A percentile compares a stretch with the other conserved stretches of the same genome.
These are phyloP conservation scores for Pinna nobilis DNA, from an alignment of 1,140 invertebrate species.

Conservation along the genomic window DNA sequence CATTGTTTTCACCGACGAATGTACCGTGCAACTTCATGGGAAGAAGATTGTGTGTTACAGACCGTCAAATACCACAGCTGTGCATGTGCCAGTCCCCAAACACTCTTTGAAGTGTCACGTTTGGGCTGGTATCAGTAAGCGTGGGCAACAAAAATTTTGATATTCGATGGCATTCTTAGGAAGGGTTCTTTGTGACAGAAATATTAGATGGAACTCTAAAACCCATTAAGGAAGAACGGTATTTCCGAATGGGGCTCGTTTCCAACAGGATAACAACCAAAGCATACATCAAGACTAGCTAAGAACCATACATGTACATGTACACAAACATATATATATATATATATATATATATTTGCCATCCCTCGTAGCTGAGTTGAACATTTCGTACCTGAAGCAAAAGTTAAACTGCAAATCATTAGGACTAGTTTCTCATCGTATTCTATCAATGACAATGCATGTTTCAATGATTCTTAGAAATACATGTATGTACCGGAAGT, in stretches of 20 bases:
- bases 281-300: slow-evolving; percentile 8
- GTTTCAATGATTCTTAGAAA: too few relatives aligned
- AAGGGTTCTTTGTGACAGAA: background rate
- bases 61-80: background rate
- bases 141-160: slow-evolving; percentile 8
- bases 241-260: background rate
- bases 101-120: slow-evolving; percentile 21
- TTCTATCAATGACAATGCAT: too few relatives aligned
- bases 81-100: slow-evolving; percentile 10
- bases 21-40: slow-evolving; percentile 14
- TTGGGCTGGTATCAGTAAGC: slow-evolving; percentile 26
- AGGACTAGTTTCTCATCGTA: too few relatives aligned
- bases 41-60: background rate
- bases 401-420: too few relatives aligned
- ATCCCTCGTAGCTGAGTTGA: too few relatives aligned
- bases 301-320: background rate
- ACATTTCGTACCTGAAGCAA: too few relatives aligned
- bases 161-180: slow-evolving; percentile 21
- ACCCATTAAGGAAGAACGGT: background rate
- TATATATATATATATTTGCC: too few relatives aligned
- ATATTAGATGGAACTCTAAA: slow-evolving; percentile 1
- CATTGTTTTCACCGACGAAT: slow-evolving; percentile 26
- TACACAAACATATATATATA: too few relatives aligned
- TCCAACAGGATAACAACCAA: slow-evolving; percentile 29
- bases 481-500: too few relatives aligned